These are phyloP conservation scores for Zaprionus davidi DNA, from an alignment of 1,140 invertebrate genomes.

Conservation along the genomic window DNA sequence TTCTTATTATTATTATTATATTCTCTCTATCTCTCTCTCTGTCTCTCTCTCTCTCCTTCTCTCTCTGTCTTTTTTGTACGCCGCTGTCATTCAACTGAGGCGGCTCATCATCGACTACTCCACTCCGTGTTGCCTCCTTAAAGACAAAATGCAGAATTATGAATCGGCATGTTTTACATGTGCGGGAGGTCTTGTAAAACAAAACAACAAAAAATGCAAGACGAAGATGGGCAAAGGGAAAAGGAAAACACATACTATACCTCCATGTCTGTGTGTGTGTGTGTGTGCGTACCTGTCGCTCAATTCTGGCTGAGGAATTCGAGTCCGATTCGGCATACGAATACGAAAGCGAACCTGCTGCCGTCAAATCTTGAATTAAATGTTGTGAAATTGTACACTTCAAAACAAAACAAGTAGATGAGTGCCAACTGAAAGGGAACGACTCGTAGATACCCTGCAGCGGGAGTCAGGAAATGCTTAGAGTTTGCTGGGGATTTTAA, in stretches of 20 bases:
- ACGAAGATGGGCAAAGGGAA: conserved; percentile 2
- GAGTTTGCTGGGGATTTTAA: too few species aligned
- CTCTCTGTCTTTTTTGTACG: conserved; percentile 14
- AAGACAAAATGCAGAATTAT: conserved; percentile 77
- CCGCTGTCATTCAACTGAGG: conserved; percentile 61
- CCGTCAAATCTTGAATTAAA: conserved; percentile 79
- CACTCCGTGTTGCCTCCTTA: conserved; percentile 56
- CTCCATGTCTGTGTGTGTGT: conserved; percentile 5
- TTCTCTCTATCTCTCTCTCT: conserved; percentile 4
- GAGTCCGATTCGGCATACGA: conserved; percentile 25
- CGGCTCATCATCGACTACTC: conserved; percentile 41
- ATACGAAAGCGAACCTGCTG: conserved; percentile 66
- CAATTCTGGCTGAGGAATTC: conserved; percentile 33
- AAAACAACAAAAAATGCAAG: conserved; percentile 20
- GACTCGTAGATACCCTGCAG: not conserved
- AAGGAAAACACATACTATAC: conserved; percentile 13
- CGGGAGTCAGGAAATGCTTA: too few species aligned
- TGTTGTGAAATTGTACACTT: conserved; percentile 84
- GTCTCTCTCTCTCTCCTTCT: conserved; percentile 14
- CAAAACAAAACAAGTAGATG: conserved; percentile 46
- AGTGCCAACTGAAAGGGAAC: not conserved
- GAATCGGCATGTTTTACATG: conserved; percentile 84
- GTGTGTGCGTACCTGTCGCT: conserved; percentile 71
- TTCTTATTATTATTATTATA: conserved; percentile 41
- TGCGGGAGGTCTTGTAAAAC: conserved; percentile 80